Evolutionary conservation across 92 coral and sea anemone species (phyloP).

Genomic region (Blastomussa wellsi): DNA sequence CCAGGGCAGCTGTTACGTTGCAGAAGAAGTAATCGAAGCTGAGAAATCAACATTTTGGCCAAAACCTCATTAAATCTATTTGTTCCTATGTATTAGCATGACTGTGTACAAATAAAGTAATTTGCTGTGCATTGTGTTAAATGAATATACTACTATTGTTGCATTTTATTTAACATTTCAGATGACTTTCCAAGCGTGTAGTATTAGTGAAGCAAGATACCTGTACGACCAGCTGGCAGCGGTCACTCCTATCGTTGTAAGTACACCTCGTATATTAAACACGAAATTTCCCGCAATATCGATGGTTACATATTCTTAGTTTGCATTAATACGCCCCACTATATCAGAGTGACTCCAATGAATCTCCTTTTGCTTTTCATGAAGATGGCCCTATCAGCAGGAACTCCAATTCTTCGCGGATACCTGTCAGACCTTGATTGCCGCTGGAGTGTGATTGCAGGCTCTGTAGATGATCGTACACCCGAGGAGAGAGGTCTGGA

Average conservation of each 20-base stretch:
- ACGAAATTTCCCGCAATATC: neutral
- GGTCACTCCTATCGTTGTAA: slow-evolving; percentile 91
- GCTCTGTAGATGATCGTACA: slow-evolving; percentile 94
- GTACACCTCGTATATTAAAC: neutral
- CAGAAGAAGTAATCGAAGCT: too few species aligned
- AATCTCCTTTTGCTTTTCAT: neutral
- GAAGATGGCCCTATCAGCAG: slow-evolving; percentile 97
- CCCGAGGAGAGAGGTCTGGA: slow-evolving; percentile 94
- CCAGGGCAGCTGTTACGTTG: too few species aligned
- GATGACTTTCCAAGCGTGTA: slow-evolving; percentile 99
- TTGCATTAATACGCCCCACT: neutral
- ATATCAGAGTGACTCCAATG: neutral
- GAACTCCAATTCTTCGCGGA: slow-evolving; percentile 93
- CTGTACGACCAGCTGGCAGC: slow-evolving; percentile 97
- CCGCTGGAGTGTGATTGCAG: slow-evolving; percentile 96
- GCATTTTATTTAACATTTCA: slow-evolving; percentile 20
- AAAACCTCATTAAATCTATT: too few species aligned
- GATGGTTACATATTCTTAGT: neutral
- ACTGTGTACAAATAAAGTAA: too few species aligned
- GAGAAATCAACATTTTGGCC: too few species aligned
- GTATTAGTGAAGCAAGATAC: slow-evolving; percentile 82
- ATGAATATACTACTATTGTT: neutral
- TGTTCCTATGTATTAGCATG: too few species aligned
- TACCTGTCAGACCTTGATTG: slow-evolving; percentile 94
- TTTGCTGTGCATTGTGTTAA: too few species aligned